Evolutionary conservation across 2,888 invertebrate genomes (phyloP), one percentile per base, ranked within the genome.

Genomic region (Caenorhabditis japonica): DNA sequence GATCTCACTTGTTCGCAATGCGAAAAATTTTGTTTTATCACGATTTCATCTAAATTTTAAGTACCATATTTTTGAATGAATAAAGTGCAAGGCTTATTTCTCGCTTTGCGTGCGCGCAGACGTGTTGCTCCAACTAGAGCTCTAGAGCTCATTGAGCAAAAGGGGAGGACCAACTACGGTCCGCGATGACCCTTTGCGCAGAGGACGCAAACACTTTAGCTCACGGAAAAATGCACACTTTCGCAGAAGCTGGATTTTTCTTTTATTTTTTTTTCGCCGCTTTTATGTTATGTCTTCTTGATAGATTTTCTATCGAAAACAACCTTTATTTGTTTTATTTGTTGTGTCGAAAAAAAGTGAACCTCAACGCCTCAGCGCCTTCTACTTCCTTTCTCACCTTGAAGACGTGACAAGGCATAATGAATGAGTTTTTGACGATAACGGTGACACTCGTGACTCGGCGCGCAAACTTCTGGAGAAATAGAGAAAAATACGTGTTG

Each of bases 401-500:
- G 64, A 56, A 41, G n/a, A n/a, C 27, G 66, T 66, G 66, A 66
- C 66, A 66, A n/a, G 66, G 56, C 49, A 56, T 66, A 66, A 66
- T 66, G 66, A 66, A 66, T 66, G 66, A 56, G 66, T 56, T 56
- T 64, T 56, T 25, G 39, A 25, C 51, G 51, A 38, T 38, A 51
- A 15, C 38, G 36, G 17, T 19, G 8, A 4, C 15, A 36, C 64
- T 56, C 66, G 56, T 66, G 66, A 66, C 66, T 66, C 56, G 13
- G n/a, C 33, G n/a, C 19, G 19, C 23, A 17, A 17, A 25, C 27
- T 47, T n/a, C 12, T n/a, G 25, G 17, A 8, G n/a, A 53, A 46
- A 38, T 33, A n/a, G 38, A 21, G n/a, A 1, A 38, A 12, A 36
- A 19, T 38, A n/a, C 21, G 4, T 33, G 10, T 23, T 33, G 38